Conservation (phyloP, 2,888 invertebrate species). For the Tridacna gigas region DNA sequence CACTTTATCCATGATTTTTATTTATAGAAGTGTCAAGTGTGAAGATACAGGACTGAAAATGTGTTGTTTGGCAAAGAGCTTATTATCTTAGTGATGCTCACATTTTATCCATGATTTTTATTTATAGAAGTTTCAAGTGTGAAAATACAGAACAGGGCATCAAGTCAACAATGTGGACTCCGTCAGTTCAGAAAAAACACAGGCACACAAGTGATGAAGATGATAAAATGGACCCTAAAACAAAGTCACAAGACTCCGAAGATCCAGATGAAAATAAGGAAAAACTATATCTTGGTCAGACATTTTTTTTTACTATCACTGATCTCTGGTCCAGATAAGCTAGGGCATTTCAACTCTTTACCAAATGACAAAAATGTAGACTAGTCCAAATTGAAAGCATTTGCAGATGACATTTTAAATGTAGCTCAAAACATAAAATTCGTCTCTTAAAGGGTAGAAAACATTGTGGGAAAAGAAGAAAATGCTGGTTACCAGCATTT, state of each 20-base stretch:
- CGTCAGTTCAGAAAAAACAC: conserved; percentile 1
- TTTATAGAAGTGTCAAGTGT: neutral
- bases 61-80: neutral
- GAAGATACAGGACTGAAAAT: neutral
- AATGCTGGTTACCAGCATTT: too few species aligned
- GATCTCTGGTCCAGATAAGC: neutral
- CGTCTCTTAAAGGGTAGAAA: too few species aligned
- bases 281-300: neutral
- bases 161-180: conserved; percentile 25
- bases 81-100: neutral
- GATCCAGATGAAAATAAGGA: conserved; percentile 17
- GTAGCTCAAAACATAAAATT: too few species aligned
- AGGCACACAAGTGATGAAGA: conserved; percentile 28
- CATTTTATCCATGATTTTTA: neutral
- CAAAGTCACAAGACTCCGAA: neutral
- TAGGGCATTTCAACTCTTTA: neutral
- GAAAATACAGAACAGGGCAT: neutral
- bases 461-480: too few species aligned
- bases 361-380: too few species aligned
- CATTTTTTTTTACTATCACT: neutral
- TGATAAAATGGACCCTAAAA: neutral
- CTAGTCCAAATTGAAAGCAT: too few species aligned
- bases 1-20: neutral
- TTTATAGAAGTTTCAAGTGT: neutral
- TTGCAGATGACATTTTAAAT: too few species aligned